Percentiles rank a stretch among this genome's conserved stretches.
phyloP scores from a whole-genome alignment of 2,113 vertebrate genomes.

The Coregonus clupeaformis region DNA sequence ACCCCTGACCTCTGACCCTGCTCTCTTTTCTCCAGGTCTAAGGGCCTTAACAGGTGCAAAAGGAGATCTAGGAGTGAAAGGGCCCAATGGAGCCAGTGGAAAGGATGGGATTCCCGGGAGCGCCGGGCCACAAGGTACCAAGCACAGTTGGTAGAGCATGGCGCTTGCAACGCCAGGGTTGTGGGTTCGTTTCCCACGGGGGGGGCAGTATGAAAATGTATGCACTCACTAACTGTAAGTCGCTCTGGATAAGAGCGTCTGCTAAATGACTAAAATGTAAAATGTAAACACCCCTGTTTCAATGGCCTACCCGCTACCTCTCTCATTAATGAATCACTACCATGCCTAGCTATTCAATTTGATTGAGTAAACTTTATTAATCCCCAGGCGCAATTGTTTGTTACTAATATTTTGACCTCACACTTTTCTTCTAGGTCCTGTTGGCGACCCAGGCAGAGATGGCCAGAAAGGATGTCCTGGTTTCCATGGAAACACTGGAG shows the following conservation, averaged over 20 bases:
- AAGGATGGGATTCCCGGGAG: constrained; percentile 46
- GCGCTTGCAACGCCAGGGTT: no score
- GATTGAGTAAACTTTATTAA: no score
- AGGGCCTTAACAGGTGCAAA: constrained; percentile 36
- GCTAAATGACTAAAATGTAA: no score
- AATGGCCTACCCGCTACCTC: no score
- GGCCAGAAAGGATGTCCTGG: constrained; percentile 59
- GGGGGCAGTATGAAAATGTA: no score
- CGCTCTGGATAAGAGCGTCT: no score
- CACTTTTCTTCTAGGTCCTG: constrained; percentile 45
- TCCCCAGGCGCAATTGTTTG: no score
- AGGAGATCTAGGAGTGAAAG: constrained; percentile 54
- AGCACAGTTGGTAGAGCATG: no score
- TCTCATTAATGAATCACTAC: not conserved
- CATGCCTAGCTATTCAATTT: not conserved
- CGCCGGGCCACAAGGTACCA: constrained; percentile 58
- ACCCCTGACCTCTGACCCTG: no score
- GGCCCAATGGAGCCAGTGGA: constrained; percentile 45
- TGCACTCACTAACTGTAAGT: no score
- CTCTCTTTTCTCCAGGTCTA: constrained; percentile 22
- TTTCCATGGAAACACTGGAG: constrained; percentile 49
- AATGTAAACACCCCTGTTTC: not conserved
- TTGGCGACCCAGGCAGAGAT: constrained; percentile 59
- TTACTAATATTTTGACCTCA: not conserved
- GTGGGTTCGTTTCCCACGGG: no score